Evolutionary conservation across 2,888 invertebrate species (phyloP).

Genomic region (Aethes cnicana): DNA sequence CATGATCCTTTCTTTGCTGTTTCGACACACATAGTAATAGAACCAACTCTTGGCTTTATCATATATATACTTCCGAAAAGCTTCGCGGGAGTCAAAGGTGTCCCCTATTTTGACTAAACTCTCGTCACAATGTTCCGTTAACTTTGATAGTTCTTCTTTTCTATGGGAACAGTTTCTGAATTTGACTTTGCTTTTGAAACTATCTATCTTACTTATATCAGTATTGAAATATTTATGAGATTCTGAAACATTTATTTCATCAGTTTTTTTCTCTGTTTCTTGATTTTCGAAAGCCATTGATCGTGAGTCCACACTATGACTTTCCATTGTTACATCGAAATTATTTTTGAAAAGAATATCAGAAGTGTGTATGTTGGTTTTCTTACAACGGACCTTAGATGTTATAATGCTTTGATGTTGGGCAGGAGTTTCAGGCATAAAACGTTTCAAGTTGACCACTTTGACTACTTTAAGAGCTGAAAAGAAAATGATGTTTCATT

Average conservation of each 20-base stretch:
- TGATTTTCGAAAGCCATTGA: too few species aligned
- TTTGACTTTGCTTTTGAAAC: background rate
- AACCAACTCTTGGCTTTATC: slow-evolving; percentile 19
- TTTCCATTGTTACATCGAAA: background rate
- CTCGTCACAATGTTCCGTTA: background rate
- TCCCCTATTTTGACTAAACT: slow-evolving; percentile 20
- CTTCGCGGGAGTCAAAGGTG: slow-evolving; percentile 15
- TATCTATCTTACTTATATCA: background rate
- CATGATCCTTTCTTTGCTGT: slow-evolving; percentile 17
- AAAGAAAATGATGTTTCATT: too few species aligned
- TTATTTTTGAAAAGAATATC: background rate
- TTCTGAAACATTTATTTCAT: too few species aligned
- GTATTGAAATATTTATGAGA: background rate
- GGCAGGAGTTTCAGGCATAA: background rate
- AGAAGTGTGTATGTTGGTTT: background rate
- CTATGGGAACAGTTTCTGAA: slow-evolving; percentile 18
- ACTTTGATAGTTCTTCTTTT: slow-evolving; percentile 3
- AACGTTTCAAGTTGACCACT: slow-evolving; percentile 21
- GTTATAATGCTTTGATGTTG: background rate
- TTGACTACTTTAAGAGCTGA: slow-evolving; percentile 13
- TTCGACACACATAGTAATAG: slow-evolving; percentile 23
- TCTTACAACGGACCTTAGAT: background rate
- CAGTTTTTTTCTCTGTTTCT: background rate
- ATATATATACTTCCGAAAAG: slow-evolving; percentile 13
- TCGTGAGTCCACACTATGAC: too few species aligned